Evolutionary conservation across 2,888 invertebrate genomes (phyloP), one percentile per base, ranked within the genome.

Genomic region (Aspidiotus rigidus): DNA sequence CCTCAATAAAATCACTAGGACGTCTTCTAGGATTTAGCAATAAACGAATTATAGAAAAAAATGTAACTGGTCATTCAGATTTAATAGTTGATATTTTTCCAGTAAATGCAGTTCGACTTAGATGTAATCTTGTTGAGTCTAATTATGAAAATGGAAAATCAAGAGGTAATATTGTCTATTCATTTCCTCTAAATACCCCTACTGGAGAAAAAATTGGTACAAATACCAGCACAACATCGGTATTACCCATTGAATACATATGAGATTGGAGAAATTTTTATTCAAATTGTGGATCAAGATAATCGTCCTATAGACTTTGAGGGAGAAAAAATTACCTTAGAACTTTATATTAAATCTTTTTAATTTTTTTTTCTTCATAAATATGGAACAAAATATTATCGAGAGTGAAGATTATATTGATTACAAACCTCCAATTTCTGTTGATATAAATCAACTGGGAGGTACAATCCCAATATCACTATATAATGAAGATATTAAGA

Each of bases 91-190:
- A 61, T 61, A 61, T 41, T 61, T 61, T 61, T 61, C 61, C 41
- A 28, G 61, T 61, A 16, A 61, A 61, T 39, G 40, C 17, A 61
- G 17, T 64, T 57, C 42, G 57, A 64, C 44, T 64, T 56, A 56
- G 55, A 64, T 64, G 56, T 53, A 64, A 64, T 64, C 56, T 64
- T 28, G 54, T 64, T 64, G 64, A 64, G 54, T 64, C 57, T 17
- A 64, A 49, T 49, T 49, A 49, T 49, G 49, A 49, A 49, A 49
- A 49, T 49, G 49, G 49, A 49, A 49, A 49, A 49, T 49, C 49
- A 49, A 49, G 49, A 49, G 49, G 49, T 11, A 49, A 49, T 49
- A 16, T 39, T 61, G 61, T 61, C 40, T 39, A 61, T 61, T 16
- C 41, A 61, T 61, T 61, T 61, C 61, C 61, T 61, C 17, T 39